These are phyloP conservation scores for Scaptodrosophila latifasciaeformis DNA, from an alignment of 2,888 invertebrate species.

Conservation along the genomic window DNA sequence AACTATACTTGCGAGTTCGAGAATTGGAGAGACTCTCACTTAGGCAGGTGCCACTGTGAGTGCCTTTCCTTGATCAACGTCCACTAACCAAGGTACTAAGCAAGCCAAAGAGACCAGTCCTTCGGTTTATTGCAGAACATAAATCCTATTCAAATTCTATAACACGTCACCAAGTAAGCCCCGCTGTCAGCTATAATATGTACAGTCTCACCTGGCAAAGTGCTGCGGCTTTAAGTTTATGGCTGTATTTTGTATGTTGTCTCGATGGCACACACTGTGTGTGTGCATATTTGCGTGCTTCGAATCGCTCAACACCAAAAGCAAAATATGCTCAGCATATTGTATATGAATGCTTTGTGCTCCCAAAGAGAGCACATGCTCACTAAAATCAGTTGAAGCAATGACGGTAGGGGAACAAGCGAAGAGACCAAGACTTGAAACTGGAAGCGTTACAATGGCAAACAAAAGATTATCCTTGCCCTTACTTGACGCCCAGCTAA, in stretches of 20 bases:
- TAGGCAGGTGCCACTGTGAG: too few relatives aligned
- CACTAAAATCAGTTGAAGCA: too few relatives aligned
- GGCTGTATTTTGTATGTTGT: too few relatives aligned
- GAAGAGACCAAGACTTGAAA: too few relatives aligned
- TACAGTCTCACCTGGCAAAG: conserved; percentile 14
- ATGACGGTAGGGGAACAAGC: too few relatives aligned
- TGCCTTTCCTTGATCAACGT: not conserved
- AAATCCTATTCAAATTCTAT: conserved; percentile 55
- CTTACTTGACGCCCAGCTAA: conserved; percentile 44
- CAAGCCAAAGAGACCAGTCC: not conserved
- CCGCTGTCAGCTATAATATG: conserved; percentile 35
- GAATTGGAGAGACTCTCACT: too few relatives aligned
- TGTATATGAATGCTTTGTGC: too few relatives aligned
- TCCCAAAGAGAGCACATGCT: too few relatives aligned
- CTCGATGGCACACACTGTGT: not conserved
- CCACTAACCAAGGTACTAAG: too few relatives aligned
- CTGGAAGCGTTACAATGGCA: conserved; percentile 42
- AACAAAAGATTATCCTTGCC: conserved; percentile 68
- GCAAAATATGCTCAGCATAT: conserved; percentile 14
- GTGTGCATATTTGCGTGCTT: conserved; percentile 34
- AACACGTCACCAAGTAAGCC: conserved; percentile 48
- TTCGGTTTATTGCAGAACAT: conserved; percentile 44
- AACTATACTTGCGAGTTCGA: too few relatives aligned
- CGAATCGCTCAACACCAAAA: conserved; percentile 4
- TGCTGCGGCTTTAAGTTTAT: not conserved